These are phyloP conservation scores for Ellobium chinense DNA, from an alignment of 2,888 invertebrate species.

Conservation along the genomic window DNA sequence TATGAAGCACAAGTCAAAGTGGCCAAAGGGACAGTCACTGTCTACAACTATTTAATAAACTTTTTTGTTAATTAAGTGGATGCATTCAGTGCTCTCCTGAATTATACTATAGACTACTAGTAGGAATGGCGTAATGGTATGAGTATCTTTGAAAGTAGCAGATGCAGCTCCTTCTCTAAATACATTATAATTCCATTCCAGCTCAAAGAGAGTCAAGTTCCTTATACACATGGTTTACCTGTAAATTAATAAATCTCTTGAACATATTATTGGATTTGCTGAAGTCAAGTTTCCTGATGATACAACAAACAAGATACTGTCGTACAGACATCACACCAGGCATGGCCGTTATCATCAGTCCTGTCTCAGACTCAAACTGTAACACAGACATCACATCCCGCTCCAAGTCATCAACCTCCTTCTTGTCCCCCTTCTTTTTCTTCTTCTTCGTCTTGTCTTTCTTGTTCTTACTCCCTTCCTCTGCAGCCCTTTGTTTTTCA, in stretches of 20 bases:
- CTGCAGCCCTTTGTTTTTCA: conserved; percentile 63
- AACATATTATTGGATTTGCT: conserved; percentile 82
- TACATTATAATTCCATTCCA: too few species aligned
- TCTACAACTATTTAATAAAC: too few species aligned
- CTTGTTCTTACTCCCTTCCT: conserved; percentile 54
- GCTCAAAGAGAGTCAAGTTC: too few species aligned
- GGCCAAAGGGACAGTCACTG: too few species aligned
- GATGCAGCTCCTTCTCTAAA: too few species aligned
- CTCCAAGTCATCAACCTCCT: conserved; percentile 76
- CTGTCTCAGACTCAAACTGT: conserved; percentile 72
- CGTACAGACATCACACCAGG: conserved; percentile 82
- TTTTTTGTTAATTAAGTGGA: too few species aligned
- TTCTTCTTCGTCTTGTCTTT: conserved; percentile 63
- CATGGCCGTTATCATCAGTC: conserved; percentile 64
- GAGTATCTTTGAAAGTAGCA: too few species aligned
- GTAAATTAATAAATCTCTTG: conserved; percentile 88
- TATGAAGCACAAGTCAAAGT: too few species aligned
- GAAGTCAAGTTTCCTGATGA: conserved; percentile 84
- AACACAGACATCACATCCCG: conserved; percentile 76
- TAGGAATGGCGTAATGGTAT: too few species aligned
- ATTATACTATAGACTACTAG: too few species aligned
- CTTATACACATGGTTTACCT: too few species aligned
- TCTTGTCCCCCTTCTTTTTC: conserved; percentile 55
- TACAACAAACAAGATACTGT: conserved; percentile 87
- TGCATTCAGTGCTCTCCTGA: too few species aligned